Base-by-base conservation (phyloP, 2,888 invertebrate species). In the Andrena hattorfiana region DNA sequence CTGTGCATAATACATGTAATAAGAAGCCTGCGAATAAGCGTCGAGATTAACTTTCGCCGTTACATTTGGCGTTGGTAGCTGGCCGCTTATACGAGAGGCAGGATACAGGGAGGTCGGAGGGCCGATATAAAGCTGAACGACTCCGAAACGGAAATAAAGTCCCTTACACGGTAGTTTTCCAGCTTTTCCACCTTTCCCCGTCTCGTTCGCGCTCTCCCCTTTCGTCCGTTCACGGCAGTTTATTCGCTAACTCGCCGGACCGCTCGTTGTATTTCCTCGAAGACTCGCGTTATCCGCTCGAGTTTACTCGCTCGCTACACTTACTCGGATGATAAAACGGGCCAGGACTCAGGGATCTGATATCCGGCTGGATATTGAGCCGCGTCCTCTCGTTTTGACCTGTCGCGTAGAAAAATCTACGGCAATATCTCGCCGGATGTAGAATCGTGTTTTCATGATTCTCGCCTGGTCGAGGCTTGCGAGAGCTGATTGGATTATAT, bases 21-120 rank as follows among this genome's bases (percentile, higher is more conserved):
- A 72, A 80, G 83, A 84, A 85, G 79, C 79, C 85, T 80, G 82
- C 77, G 85, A 87, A 89, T 89, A 89, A 91, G 89, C 89, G 90
- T 86, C 84, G 86, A 88, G 90, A 87, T 85, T 84, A 90, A 89
- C 90, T 91, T 89, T 84, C 87, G 84, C 86, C 85, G 76, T 64
- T 66, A 73, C 60, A 69, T 71, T 71, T 32, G 60, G 23, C 28
- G 62, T 35, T 30, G 54, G 28, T 54, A 56, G 49, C 63, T 48
- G 13, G 49, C 26, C 13, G 51, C 42, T 56, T 68, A 63, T 63
- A 56, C 28, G 69, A 51, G 35, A 20, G 26, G 42, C 42, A 42
- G 26, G 54, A 7, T 10, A 54, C 68, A 54, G 54, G 67, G 59
- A 67, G 67, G 69, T 59, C 48, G 77, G 59, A 62, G 30, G 60